A percentile compares a stretch with the other conserved stretches of the same genome.
Conservation (phyloP, 2,113 vertebrate species). For the Myiozetetes cayanensis region DNA sequence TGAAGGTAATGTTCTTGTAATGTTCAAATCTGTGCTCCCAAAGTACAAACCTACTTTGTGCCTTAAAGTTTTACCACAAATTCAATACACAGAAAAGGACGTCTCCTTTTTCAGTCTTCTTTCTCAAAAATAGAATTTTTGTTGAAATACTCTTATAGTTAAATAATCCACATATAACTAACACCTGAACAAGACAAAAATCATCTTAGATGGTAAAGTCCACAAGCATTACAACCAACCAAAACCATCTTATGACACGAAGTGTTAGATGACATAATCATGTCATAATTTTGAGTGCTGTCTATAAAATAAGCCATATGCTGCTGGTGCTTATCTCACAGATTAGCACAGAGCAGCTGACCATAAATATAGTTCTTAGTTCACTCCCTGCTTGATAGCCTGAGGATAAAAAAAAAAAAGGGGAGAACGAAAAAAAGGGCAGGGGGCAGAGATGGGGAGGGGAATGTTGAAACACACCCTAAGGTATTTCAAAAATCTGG, state of each 20-base stretch:
- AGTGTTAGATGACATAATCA: neutral
- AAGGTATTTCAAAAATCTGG: neutral
- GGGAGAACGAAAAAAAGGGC: neutral
- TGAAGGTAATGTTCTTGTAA: neutral
- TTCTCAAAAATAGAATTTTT: neutral
- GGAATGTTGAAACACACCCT: neutral
- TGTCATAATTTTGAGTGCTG: neutral
- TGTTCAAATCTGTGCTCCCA: neutral
- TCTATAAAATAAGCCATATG: neutral
- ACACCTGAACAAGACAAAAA: neutral
- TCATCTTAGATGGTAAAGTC: neutral
- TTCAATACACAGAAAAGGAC: neutral
- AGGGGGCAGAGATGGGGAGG: rapidly evolving
- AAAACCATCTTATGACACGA: neutral
- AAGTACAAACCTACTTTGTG: neutral
- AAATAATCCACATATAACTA: neutral
- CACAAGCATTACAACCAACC: neutral
- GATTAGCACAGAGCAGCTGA: slow-evolving; percentile 14
- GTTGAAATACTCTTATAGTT: neutral
- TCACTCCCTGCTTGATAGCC: neutral
- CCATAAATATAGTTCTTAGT: neutral
- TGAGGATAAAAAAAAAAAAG: neutral
- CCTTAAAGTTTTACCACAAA: neutral
- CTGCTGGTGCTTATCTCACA: slow-evolving; percentile 8
- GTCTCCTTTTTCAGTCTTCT: neutral